Conservation (phyloP, 2,113 vertebrate genomes). For the Pelusios castaneus region DNA sequence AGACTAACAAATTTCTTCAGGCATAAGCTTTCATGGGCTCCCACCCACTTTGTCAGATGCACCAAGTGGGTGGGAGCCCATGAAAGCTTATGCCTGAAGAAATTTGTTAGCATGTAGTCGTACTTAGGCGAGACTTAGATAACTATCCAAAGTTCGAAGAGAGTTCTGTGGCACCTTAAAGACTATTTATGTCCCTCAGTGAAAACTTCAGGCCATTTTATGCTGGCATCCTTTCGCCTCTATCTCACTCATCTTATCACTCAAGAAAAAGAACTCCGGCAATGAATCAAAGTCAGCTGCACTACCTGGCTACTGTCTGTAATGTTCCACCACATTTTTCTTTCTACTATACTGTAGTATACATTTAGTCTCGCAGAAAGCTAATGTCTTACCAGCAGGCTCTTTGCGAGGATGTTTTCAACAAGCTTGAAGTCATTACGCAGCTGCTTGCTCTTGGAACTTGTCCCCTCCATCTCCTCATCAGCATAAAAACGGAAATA, state of each 20-base stretch:
- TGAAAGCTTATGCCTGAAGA: too few relatives aligned
- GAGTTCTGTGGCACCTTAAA: too few relatives aligned
- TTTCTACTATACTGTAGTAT: background rate
- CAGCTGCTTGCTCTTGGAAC: slow-evolving; percentile 91
- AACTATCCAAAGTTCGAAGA: too few relatives aligned
- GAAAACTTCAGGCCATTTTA: background rate
- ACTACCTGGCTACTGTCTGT: too few relatives aligned
- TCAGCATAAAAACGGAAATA: slow-evolving; percentile 98
- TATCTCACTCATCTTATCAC: background rate
- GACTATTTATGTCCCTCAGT: background rate
- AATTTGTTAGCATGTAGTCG: too few relatives aligned
- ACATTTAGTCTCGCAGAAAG: background rate
- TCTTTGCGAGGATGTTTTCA: slow-evolving; percentile 95
- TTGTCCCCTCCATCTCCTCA: slow-evolving; percentile 95
- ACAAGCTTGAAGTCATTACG: slow-evolving; percentile 95
- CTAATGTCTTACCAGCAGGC: slow-evolving; percentile 87
- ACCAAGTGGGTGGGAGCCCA: too few relatives aligned
- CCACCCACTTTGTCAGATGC: too few relatives aligned
- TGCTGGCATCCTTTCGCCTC: background rate
- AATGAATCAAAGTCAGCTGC: background rate
- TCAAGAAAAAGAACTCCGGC: background rate
- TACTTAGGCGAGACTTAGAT: too few relatives aligned
- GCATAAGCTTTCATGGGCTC: too few relatives aligned
- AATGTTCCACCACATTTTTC: background rate
- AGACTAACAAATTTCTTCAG: too few relatives aligned